These are phyloP conservation scores for Coelinius sp. DNA, from an alignment of 2,888 invertebrate species.

Conservation along the genomic window DNA sequence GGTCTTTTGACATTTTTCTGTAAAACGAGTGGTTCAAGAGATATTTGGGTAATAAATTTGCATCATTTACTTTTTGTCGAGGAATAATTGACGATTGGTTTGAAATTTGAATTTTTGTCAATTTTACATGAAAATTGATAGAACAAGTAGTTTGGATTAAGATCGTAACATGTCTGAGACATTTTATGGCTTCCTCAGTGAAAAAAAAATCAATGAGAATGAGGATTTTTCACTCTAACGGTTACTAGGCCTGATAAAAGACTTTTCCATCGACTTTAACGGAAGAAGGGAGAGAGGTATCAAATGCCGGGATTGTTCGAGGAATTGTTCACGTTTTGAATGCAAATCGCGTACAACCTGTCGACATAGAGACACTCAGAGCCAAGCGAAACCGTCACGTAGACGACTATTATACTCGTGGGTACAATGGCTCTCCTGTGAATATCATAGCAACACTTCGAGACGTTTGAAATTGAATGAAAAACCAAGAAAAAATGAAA, in stretches of 20 bases:
- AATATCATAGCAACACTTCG: slow-evolving; percentile 21
- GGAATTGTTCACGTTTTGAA: slow-evolving; percentile 54
- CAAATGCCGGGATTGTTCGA: slow-evolving; percentile 40
- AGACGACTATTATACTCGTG: slow-evolving; percentile 47
- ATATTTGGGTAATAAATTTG: no score
- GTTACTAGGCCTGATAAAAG: slow-evolving; percentile 14
- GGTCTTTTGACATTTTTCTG: no score
- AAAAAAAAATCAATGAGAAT: not conserved
- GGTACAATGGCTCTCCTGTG: slow-evolving; percentile 35
- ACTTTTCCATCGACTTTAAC: slow-evolving; percentile 1
- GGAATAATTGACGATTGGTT: not conserved
- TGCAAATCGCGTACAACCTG: slow-evolving; percentile 59
- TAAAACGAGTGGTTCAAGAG: no score
- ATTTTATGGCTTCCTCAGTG: not conserved
- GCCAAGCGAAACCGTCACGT: slow-evolving; percentile 59
- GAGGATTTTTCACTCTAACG: slow-evolving; percentile 9
- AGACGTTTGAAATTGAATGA: not conserved
- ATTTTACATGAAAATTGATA: no score
- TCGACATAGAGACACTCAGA: slow-evolving; percentile 33
- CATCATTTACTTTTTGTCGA: no score
- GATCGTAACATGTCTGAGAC: not conserved
- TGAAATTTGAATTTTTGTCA: no score
- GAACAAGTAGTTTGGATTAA: not conserved
- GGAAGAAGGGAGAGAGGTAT: not conserved
- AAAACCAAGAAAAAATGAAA: not conserved